Evolutionary conservation across 2,113 vertebrate genomes (phyloP).

Genomic region (Microcebus griseorufus): DNA sequence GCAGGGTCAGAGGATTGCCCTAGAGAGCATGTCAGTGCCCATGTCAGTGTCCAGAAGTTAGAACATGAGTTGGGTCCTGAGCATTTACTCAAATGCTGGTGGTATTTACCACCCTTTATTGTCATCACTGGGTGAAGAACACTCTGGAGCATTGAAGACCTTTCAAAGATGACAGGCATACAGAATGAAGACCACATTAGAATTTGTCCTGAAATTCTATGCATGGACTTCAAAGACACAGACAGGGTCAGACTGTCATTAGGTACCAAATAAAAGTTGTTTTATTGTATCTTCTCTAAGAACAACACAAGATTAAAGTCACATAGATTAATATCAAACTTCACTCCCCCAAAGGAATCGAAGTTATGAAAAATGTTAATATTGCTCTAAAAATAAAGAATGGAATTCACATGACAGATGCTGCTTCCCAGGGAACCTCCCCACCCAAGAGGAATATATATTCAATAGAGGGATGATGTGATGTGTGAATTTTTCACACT

Average conservation of each 20-base stretch:
- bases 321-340: not conserved
- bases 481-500: not conserved
- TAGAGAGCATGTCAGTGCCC: not conserved
- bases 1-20: not conserved
- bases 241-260: not conserved
- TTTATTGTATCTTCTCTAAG: not conserved
- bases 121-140: not conserved
- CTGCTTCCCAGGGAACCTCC: not conserved
- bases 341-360: not conserved
- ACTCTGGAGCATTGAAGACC: not conserved
- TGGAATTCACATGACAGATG: not conserved
- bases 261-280: not conserved
- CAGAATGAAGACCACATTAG: not conserved
- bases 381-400: slow-evolving; percentile 16
- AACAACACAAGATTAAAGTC: slow-evolving; percentile 24
- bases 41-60: not conserved
- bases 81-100: not conserved
- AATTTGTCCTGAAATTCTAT: not conserved
- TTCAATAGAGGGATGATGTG: not conserved
- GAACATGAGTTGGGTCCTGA: not conserved
- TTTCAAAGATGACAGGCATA: not conserved
- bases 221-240: not conserved
- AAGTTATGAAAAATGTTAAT: slow-evolving; percentile 10
- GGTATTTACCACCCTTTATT: not conserved
- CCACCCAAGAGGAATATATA: not conserved